Base-by-base conservation (phyloP, 2,888 invertebrate genomes). In the Dolomedes plantarius region DNA sequence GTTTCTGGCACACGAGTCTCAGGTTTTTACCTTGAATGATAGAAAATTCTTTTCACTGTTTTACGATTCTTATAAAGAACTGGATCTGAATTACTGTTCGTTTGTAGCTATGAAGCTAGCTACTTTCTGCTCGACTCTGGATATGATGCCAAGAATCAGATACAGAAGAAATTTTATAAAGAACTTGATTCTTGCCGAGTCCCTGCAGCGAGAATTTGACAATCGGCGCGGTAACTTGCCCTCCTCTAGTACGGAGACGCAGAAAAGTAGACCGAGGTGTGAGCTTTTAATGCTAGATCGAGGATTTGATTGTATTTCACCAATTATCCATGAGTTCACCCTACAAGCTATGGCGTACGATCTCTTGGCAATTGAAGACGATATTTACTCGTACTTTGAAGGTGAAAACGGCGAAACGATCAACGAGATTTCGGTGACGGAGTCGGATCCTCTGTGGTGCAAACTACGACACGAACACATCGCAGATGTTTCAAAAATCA, bases 321-420 rank as follows among this genome's bases (percentile, higher is more conserved):
- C 85, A 19, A 11, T 85, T 5, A 23, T 78, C 13, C 85, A 85
- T 31, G 85, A 85, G 31, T 74, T 73, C 23, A 74, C 85, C n/a
- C 74, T 85, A 19, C 85, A 85, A 29, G 85, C 85, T 9, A 85
- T 79, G 78, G 74, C 74, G 0, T 78, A 85, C 62, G 85, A 85
- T 46, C 19, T 85, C 11, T 36, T 85, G 68, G 62, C 85, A 19
- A 74, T 78, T 16, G 27, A 41, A 9, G 85, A 78, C 16, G 69
- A 85, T 29, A 64, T 85, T 36, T 85, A 78, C 46, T 62, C 56
- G 29, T 16, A 1, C n/a, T 16, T 27, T n/a, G 27, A 28, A 19
- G 65, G 67, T 6, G 1, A 27, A 31, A 28, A 9, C 13, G 11
- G 28, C 7, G 62, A 56, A n/a, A 39, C 50, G 19, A 56, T 27